A percentile compares a stretch with the other conserved stretches of the same genome.
phyloP scores from a whole-genome alignment of 1,140 invertebrate species.

The Zaprionus vittiger region DNA sequence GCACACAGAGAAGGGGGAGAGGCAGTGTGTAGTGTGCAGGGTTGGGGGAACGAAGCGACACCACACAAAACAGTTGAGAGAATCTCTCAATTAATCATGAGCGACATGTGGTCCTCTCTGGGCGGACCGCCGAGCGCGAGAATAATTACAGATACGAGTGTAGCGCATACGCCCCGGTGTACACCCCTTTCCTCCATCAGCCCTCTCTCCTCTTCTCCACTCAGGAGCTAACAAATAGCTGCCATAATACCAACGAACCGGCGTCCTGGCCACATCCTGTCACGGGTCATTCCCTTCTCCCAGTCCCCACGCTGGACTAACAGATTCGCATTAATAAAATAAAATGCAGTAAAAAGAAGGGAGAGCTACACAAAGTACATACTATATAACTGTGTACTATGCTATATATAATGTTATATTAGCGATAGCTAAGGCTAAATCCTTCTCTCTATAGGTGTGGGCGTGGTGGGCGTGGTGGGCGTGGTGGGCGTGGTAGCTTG shows the following conservation, averaged over 20 bases:
- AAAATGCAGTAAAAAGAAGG: slow-evolving; percentile 40
- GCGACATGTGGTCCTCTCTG: slow-evolving; percentile 73
- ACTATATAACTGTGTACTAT: neutral
- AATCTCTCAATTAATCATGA: slow-evolving; percentile 80
- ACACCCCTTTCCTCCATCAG: neutral
- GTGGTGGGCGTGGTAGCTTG: slow-evolving; percentile 20
- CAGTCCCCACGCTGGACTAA: slow-evolving; percentile 26
- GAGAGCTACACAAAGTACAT: slow-evolving; percentile 17
- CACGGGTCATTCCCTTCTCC: neutral
- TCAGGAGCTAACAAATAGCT: slow-evolving; percentile 69
- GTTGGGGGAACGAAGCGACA: slow-evolving; percentile 11
- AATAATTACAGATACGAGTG: slow-evolving; percentile 64
- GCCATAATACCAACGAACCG: slow-evolving; percentile 57
- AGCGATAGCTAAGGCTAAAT: too few relatives aligned
- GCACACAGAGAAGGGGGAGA: neutral
- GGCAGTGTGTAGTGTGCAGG: neutral
- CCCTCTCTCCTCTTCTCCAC: neutral
- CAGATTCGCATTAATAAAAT: slow-evolving; percentile 74
- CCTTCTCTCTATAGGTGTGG: neutral
- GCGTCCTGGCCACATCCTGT: slow-evolving; percentile 57
- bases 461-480: slow-evolving; percentile 38
- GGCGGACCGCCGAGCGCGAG: slow-evolving; percentile 66
- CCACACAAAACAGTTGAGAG: slow-evolving; percentile 61
- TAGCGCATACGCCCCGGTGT: slow-evolving; percentile 64
- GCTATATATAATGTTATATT: too few relatives aligned